Conservation (phyloP, 1,140 invertebrate species). For the Psix sp. region DNA sequence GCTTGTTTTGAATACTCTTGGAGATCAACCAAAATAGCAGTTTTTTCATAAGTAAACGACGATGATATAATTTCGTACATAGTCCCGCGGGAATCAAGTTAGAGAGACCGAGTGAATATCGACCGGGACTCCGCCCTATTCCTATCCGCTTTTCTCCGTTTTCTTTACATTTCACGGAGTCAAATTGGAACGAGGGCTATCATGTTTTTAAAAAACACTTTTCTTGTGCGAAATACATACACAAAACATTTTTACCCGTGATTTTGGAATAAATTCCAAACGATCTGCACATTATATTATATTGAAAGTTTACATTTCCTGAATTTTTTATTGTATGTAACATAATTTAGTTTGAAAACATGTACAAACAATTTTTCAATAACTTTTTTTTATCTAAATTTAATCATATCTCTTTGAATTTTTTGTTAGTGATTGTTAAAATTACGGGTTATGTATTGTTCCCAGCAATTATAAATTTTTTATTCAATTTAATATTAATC, state of each 20-base stretch:
- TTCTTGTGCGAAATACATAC: conserved; percentile 22
- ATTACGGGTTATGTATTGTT: too few relatives aligned
- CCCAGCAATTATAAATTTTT: too few relatives aligned
- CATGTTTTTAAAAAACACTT: conserved; percentile 59
- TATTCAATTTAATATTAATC: too few relatives aligned
- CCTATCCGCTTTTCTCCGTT: conserved; percentile 59
- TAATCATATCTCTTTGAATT: too few relatives aligned
- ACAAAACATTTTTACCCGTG: conserved; percentile 30
- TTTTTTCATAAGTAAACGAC: conserved; percentile 59
- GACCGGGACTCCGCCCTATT: conserved; percentile 62
- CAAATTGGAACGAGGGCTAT: conserved; percentile 21
- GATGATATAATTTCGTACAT: conserved; percentile 53
- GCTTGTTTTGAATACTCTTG: conserved; percentile 48
- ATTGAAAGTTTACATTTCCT: too few relatives aligned
- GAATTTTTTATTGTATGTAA: neutral
- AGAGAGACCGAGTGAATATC: conserved; percentile 60
- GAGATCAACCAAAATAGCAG: conserved; percentile 49
- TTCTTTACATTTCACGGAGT: conserved; percentile 33
- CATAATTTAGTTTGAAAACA: too few relatives aligned
- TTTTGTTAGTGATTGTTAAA: too few relatives aligned
- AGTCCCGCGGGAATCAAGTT: conserved; percentile 49
- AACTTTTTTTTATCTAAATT: too few relatives aligned
- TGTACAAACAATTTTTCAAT: too few relatives aligned
- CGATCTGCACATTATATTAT: too few relatives aligned
- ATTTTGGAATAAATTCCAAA: too few relatives aligned